Conservation (phyloP, 2,113 vertebrate species). For the Casuarius casuarius region DNA sequence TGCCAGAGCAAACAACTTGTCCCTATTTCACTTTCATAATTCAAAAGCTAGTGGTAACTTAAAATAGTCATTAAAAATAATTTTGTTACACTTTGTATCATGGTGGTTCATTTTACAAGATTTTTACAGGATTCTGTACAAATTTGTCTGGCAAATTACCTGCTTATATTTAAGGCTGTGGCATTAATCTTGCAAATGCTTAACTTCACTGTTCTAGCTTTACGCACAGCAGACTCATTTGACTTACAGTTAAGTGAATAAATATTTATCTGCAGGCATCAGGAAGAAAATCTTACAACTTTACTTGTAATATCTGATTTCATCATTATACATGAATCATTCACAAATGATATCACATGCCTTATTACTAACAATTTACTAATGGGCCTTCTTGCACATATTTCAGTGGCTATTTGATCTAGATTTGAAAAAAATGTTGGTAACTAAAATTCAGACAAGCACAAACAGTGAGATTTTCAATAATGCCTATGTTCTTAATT, state of each 20-base stretch:
- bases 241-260: not conserved
- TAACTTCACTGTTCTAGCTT: not conserved
- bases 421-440: not conserved
- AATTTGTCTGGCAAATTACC: not conserved
- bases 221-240: not conserved
- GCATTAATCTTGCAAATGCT: not conserved
- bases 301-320: not conserved
- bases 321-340: not conserved
- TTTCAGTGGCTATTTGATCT: not conserved
- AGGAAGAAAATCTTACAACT: not conserved
- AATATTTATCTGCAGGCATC: not conserved
- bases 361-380: not conserved
- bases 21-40: not conserved
- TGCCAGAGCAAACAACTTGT: not conserved
- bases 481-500: not conserved
- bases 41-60: not conserved
- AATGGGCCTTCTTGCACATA: not conserved
- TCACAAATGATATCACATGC: not conserved
- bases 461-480: not conserved
- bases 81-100: not conserved
- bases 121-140: not conserved
- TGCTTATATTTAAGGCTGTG: not conserved
- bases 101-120: not conserved
- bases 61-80: not conserved
- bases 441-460: not conserved